These are phyloP conservation scores for Mormyrus hasselquistii DNA, from an alignment of 2,797 vertebrate genomes.

Conservation along the genomic window DNA sequence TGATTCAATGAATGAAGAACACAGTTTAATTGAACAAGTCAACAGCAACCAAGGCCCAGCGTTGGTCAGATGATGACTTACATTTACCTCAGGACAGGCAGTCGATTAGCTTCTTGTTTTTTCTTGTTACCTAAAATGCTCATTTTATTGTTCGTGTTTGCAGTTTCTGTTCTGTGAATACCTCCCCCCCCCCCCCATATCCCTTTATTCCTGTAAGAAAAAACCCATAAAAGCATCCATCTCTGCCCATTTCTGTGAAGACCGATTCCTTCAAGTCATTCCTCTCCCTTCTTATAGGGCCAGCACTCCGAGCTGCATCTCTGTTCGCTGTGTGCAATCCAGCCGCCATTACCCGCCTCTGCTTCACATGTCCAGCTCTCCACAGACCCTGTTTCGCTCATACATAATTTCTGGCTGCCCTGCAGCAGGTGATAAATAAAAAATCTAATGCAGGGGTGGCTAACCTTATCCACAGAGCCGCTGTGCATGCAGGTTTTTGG, in stretches of 20 bases:
- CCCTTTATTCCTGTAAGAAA: neutral
- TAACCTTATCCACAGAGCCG: too few species aligned
- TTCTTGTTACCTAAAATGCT: neutral
- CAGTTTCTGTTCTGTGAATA: neutral
- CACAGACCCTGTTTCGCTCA: neutral
- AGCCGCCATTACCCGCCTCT: neutral
- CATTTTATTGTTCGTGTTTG: neutral
- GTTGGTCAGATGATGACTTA: neutral
- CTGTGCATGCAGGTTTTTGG: too few species aligned
- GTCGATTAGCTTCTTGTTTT: neutral
- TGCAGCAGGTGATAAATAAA: conserved; percentile 13
- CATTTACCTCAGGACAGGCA: neutral
- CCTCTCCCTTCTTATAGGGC: neutral
- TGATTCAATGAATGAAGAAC: neutral
- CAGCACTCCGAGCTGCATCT: neutral
- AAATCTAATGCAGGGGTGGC: neutral
- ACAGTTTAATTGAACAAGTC: neutral
- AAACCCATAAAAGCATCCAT: neutral
- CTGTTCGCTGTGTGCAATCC: neutral
- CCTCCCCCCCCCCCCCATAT: neutral
- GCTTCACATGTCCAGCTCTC: neutral
- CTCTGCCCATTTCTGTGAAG: neutral
- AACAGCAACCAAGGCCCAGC: neutral
- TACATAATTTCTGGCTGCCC: neutral
- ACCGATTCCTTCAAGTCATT: neutral